Percentiles rank a stretch among this genome's conserved stretches.
These are phyloP conservation scores for Plutella xylostella DNA, from an alignment of 2,888 invertebrate genomes.

Conservation along the genomic window DNA sequence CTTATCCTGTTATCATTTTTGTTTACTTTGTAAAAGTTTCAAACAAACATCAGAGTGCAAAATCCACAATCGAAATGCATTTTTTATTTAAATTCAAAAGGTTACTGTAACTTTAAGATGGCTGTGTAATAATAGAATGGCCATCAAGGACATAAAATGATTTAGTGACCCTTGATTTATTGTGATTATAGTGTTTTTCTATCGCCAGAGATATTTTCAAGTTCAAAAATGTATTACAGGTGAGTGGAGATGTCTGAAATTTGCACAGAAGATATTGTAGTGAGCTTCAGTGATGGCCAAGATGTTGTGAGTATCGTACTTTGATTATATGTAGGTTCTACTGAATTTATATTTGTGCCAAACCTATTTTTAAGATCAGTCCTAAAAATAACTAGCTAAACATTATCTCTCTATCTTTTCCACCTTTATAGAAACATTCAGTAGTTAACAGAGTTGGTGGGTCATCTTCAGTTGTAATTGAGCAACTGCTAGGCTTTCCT, in stretches of 20 bases:
- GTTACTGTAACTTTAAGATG: not conserved
- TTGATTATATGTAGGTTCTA: no score
- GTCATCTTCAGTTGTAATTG: not conserved
- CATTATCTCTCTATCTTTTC: not conserved
- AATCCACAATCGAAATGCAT: no score
- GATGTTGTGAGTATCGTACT: no score
- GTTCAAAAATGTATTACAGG: not conserved
- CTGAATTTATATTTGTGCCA: constrained; percentile 13
- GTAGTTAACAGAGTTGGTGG: not conserved
- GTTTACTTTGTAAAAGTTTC: constrained; percentile 8
- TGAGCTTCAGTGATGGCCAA: constrained; percentile 33
- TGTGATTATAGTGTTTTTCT: not conserved
- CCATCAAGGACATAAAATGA: not conserved
- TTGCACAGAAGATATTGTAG: constrained; percentile 37
- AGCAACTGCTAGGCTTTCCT: no score
- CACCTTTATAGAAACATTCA: not conserved
- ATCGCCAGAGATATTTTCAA: not conserved
- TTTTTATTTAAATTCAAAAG: not conserved
- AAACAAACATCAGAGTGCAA: no score
- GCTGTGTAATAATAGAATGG: not conserved
- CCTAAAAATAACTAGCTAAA: not conserved
- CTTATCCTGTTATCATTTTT: constrained; percentile 43
- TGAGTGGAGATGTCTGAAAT: constrained; percentile 32
- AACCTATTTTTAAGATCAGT: not conserved
- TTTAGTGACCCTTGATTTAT: not conserved